Evolutionary conservation across 2,113 vertebrate genomes (phyloP), one percentile per base, ranked within the genome.

Genomic region (Nothobranchius kuhntae): DNA sequence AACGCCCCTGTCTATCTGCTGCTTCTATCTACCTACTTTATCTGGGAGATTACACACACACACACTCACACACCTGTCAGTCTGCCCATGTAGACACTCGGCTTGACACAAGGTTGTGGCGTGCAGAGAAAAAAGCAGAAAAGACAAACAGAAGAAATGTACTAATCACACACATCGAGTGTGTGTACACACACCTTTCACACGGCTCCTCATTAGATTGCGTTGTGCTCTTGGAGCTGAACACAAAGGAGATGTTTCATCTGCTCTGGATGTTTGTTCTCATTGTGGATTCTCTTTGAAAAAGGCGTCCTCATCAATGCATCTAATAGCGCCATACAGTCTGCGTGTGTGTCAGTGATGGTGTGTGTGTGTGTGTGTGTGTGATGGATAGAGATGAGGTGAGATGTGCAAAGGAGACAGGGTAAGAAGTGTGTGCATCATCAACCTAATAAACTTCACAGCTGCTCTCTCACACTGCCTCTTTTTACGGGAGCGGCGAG

Each of bases 231-330:
- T 68, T 58, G 47, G 7, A 80, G 83, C 60, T 17, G 24, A 82
- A 66, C 81, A 83, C 80, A 86, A 79, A 77, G 75, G 68, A 81
- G 71, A 71, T 71, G 80, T 87, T 87, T 89, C 83, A 89, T 89
- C 77, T 80, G 63, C 80, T 63, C 77, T 71, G 66, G 53, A 73
- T 77, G 65, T 87, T 85, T 88, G 82, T 88, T 87, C 81, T 86
- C 76, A 79, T 79, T 85, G 73, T 75, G 65, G 38, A 83, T 73
- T 85, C 77, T 61, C 81, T 88, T 89, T 88, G 84, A 87, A 75
- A 42, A 11, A 1, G 24, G 40, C 61, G 2, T 84, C 68, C 66
- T 82, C 84, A 82, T 89, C 86, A 76, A 59, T 78, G 78, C 58
- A 51, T 83, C 77, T 77, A 86, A 86, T 84, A 66, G 83, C 67